Conservation (phyloP, 2,888 invertebrate species). For the Noctua comes region DNA sequence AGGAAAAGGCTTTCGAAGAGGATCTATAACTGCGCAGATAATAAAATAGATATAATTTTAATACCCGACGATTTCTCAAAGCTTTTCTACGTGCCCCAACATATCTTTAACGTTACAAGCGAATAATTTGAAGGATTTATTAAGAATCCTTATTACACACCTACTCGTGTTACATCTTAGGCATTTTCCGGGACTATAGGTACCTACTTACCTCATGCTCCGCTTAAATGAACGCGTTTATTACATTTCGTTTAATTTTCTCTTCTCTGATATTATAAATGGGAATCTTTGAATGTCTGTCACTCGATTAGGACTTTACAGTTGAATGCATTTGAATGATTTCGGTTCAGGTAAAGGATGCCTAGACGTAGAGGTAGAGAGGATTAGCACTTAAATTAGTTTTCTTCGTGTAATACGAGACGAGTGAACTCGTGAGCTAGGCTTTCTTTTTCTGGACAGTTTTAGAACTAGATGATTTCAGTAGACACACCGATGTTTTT, state of each 20-base stretch:
- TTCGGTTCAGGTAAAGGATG: neutral
- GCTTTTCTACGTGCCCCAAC: slow-evolving; percentile 55
- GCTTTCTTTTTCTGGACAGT: neutral
- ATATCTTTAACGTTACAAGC: slow-evolving; percentile 40
- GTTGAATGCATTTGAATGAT: slow-evolving; percentile 26
- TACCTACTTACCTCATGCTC: slow-evolving; percentile 13
- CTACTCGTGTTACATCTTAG: slow-evolving; percentile 27
- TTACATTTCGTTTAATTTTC: slow-evolving; percentile 33
- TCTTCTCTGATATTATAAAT: slow-evolving; percentile 25
- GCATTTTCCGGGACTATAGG: slow-evolving; percentile 34
- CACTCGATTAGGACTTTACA: slow-evolving; percentile 18
- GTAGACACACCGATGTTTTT: neutral
- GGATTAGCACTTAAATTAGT: slow-evolving; percentile 27
- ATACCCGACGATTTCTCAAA: slow-evolving; percentile 34
- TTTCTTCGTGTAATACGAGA: slow-evolving; percentile 5
- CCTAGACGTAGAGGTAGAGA: neutral
- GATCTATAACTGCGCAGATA: slow-evolving; percentile 10
- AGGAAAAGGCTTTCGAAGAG: neutral
- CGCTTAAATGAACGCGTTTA: slow-evolving; percentile 35
- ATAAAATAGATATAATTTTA: slow-evolving; percentile 31
- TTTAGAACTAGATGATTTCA: neutral
- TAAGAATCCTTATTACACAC: slow-evolving; percentile 42
- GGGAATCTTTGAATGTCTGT: slow-evolving; percentile 11
- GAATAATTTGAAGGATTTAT: slow-evolving; percentile 52
- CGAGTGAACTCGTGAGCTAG: neutral